phyloP scores from a whole-genome alignment of 2,888 invertebrate species.

The Pardosa pseudoannulata region DNA sequence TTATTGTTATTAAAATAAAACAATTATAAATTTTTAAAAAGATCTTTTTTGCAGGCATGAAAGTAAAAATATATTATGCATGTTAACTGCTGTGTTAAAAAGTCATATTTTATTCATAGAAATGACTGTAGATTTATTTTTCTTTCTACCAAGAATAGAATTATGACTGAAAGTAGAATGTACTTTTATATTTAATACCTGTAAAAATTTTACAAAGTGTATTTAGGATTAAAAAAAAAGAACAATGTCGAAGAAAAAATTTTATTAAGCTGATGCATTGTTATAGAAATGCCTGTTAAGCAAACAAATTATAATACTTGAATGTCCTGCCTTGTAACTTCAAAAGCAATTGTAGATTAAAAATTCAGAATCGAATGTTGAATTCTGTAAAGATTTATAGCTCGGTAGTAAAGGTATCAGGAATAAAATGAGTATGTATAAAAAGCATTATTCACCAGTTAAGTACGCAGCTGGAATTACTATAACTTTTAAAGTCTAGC shows the following conservation, averaged over 20 bases:
- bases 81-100: too few species aligned
- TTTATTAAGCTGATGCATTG: not conserved
- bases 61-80: not conserved
- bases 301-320: conserved; percentile 2
- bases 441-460: not conserved
- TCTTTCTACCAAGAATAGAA: too few species aligned
- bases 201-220: not conserved
- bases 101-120: too few species aligned
- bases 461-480: not conserved
- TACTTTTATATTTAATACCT: too few species aligned
- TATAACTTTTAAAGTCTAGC: not conserved
- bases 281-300: not conserved
- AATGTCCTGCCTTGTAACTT: conserved; percentile 32
- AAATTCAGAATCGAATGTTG: conserved; percentile 32
- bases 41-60: too few species aligned
- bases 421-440: not conserved
- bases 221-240: not conserved
- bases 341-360: conserved; percentile 39
- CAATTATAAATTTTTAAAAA: too few species aligned
- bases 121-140: too few species aligned
- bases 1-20: too few species aligned
- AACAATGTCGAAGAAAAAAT: not conserved
- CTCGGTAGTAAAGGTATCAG: not conserved
- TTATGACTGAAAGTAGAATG: too few species aligned
- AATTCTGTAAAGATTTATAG: conserved; percentile 12